Evolutionary conservation across 2,888 invertebrate species (phyloP), one percentile per base, ranked within the genome.

Genomic region (Drosophila paranaensis): DNA sequence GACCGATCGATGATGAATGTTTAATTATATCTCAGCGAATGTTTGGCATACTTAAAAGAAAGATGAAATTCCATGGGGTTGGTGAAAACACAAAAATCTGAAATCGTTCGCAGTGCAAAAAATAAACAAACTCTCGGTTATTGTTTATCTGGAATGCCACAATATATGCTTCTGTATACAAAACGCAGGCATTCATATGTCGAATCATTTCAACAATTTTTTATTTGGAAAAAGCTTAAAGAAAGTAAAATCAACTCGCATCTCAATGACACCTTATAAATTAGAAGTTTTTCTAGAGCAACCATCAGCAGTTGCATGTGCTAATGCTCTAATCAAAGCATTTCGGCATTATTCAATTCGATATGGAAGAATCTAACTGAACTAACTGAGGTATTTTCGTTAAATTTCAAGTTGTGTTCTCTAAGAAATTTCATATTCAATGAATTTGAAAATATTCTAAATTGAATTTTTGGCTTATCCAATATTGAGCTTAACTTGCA

Each of bases 61-160:
- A 30, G 0, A 56, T 56, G 1, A 58, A 70, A 71, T 69, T 62
- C 45, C 37, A 40, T 37, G 37, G 39, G 39, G 37, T 13, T 40
- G 9, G 20, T 20, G 8, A 43, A 33, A 54, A 55, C 6, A 50
- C 46, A 46, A 69, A 55, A 4, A 60, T 11, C 16, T 45, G 8
- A 62, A 70, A 39, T 33, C 39, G 14, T 55, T 65, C 55, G n/a
- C 20, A 8, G 3, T 30, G 46, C 27, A 54, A 48, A 33, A 58
- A 20, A 50, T 76, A 77, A 77, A 77, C 77, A 77, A 80, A 64
- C 45, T 54, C 46, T 54, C 46, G 53, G 14, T 75, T 70, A 65
- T 75, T 69, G 76, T 70, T 70, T 65, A 56, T 66, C 48, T 51
- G 71, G 65, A 45, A 57, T 80, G 57, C 81, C 81, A 61, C 69